Base-by-base conservation (phyloP, 2,797 vertebrate genomes). In the Chiloscyllium punctatum region DNA sequence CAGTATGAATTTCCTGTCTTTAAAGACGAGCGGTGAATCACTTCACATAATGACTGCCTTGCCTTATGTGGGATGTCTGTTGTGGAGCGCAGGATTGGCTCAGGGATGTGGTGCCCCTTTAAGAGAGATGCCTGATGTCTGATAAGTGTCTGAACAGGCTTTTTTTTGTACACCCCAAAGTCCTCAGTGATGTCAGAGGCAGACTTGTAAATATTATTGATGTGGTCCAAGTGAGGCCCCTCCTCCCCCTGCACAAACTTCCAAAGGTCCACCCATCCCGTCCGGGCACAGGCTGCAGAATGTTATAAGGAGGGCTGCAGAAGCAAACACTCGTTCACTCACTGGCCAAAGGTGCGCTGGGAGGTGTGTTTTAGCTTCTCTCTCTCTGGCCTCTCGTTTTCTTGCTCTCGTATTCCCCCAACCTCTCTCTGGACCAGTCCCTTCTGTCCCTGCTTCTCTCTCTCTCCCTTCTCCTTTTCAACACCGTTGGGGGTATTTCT, bases 141-240 rank as follows among this genome's bases (percentile, higher is more conserved):
- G 66, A 27, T 30, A 62, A 62, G 57, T 18, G 94, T 72, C 48
- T 94, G 94, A 74, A 94, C 23, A 74, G 13, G 1, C 30, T 53
- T 15, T 51, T 71, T 71, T 62, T 7, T 4, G 92, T 11, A 11
- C 15, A 16, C 42, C 33, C 16, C 13, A 53, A 53, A 53, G 51
- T n/a, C 27, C 82, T 25, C 94, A 72, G 71, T 95, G 71, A 95
- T 95, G 94, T 77, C 94, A 95, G 94, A 33, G 71, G 16, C 94
- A 95, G 71, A 95, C 71, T 77, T 95, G 94, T 95, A 74, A 95
- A 95, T 72, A 95, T 95, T 95, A 95, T 77, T 95, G 94, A 77
- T 74, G 94, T 53, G 27, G 23, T 9, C 11, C 3, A 15, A 30
- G 87, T 91, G 88, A n/a, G 5, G 21, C 62, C 30, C 88, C 88